Evolutionary conservation across 2,888 invertebrate species (phyloP), one percentile per base, ranked within the genome.

Genomic region (Microplitis manilae): DNA sequence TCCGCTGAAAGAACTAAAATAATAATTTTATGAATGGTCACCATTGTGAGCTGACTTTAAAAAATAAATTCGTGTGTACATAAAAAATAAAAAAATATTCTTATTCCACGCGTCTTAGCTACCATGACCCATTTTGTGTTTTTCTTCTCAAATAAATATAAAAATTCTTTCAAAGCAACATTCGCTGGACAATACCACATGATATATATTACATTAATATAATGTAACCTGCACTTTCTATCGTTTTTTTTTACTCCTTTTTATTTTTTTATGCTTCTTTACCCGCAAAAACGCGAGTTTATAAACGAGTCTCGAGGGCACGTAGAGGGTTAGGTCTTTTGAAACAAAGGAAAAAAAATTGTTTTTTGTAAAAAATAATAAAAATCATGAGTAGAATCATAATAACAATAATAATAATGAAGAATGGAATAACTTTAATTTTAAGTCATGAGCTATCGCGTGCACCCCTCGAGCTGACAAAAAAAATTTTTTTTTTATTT

Each of bases 391-490:
- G 30, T 30, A 30, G 30, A 30, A 30, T 20, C 1, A 20, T 20
- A 20, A 20, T 30, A 4, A 30, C 4, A 30, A 30, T 30, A 30
- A 30, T 30, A 30, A 30, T 30, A 30, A 30, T 30, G 30, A 30
- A 30, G 30, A 30, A 30, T 17, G 50, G 50, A 69, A 68, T 50
- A 50, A 70, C 38, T 9, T n/a, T 59, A 20, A 60, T 60, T 61
- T 38, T 62, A 65, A 71, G 40, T 60, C 30, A 17, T 30, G 13
- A 71, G 62, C 6, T 17, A 72, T 76, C 60, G 68, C 72, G 76
- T 67, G 72, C 76, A 72, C 59, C 72, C 72, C 76, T 62, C 71
- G 41, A 72, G 76, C 76, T 61, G 72, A 76, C 68, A 72, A n/a
- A 61, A 38, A 38, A n/a, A 39, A 17, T 17, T 38, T 15, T 13